Conservation (phyloP, 2,113 vertebrate species). For the Axis porcinus region DNA sequence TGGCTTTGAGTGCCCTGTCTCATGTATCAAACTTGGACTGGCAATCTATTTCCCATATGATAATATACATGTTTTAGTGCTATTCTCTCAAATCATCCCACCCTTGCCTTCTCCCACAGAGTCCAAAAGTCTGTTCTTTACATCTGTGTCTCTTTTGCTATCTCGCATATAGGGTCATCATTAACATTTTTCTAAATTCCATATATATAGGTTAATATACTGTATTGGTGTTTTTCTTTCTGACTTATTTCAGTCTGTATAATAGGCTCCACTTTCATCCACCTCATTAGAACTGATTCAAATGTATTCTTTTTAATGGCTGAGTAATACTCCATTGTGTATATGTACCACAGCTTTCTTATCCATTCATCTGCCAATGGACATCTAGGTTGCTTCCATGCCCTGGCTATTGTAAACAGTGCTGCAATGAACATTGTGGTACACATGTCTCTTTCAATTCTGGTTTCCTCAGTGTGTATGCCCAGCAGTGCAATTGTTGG, state of each 20-base stretch:
- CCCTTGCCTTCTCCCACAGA: background rate
- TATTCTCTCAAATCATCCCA: background rate
- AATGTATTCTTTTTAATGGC: background rate
- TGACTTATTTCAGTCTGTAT: background rate
- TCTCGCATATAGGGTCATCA: background rate
- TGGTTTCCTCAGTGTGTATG: background rate
- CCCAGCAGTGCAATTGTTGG: background rate
- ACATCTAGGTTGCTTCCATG: background rate
- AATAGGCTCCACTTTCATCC: background rate
- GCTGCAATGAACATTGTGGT: background rate
- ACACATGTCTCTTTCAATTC: background rate
- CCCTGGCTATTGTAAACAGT: background rate
- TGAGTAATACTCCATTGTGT: background rate
- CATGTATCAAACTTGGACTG: background rate
- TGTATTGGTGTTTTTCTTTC: background rate
- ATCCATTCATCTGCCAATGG: background rate
- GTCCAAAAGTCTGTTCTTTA: background rate
- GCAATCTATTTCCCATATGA: background rate
- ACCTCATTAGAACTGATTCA: background rate
- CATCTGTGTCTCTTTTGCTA: background rate
- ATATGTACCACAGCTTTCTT: background rate
- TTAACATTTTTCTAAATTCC: background rate
- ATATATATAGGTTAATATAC: background rate
- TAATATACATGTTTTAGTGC: background rate
- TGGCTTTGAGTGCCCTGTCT: background rate